Conservation (phyloP, 2,113 vertebrate genomes). For the Cygnus atratus region DNA sequence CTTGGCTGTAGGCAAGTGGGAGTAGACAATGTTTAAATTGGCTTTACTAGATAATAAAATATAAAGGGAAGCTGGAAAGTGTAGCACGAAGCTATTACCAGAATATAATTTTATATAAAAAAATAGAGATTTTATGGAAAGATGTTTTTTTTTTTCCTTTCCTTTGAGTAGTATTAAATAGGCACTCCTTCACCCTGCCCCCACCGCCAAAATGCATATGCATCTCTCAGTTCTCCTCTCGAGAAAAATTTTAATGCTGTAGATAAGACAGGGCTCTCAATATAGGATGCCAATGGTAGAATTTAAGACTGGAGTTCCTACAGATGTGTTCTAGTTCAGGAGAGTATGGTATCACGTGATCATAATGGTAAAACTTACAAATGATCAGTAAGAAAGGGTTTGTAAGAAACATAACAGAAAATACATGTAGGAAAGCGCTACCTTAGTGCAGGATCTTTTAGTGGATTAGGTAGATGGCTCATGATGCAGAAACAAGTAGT, state of each 20-base stretch:
- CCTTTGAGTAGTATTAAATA: neutral
- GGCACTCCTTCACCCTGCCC: fast-evolving
- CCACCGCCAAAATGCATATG: neutral
- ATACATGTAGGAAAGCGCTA: neutral
- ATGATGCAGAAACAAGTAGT: neutral
- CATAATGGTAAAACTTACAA: neutral
- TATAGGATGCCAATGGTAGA: neutral
- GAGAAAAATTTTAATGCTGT: neutral
- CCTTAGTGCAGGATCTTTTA: neutral
- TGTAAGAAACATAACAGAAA: neutral
- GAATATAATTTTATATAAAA: neutral
- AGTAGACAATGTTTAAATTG: neutral
- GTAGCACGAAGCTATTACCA: neutral
- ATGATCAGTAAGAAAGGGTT: neutral
- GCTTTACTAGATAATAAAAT: neutral
- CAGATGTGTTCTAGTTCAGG: neutral
- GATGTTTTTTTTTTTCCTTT: neutral
- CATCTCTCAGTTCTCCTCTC: neutral
- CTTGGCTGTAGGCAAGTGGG: neutral
- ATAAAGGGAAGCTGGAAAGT: neutral
- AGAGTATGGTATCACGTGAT: neutral
- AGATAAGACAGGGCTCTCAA: neutral
- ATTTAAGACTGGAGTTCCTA: neutral
- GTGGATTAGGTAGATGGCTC: neutral
- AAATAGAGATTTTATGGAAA: neutral